Conservation (phyloP, 2,888 invertebrate species). For the Callimorpha dominula region DNA sequence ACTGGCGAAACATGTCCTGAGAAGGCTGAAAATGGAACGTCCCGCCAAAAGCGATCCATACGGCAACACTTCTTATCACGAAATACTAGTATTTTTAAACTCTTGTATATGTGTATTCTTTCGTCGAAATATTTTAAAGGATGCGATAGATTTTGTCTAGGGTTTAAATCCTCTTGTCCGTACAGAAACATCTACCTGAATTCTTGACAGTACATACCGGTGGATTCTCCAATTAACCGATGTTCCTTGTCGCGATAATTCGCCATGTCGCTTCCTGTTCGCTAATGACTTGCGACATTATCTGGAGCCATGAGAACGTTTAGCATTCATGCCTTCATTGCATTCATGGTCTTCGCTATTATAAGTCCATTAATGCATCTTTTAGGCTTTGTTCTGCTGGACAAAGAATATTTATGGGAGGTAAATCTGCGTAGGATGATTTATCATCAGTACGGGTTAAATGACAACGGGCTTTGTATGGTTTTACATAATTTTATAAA, state of each 20-base stretch:
- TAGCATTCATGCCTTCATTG: slow-evolving; percentile 37
- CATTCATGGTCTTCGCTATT: slow-evolving; percentile 50
- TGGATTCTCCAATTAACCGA: slow-evolving; percentile 56
- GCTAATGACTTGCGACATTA: slow-evolving; percentile 57
- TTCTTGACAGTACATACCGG: slow-evolving; percentile 11
- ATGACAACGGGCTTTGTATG: not conserved
- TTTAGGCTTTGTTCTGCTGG: slow-evolving; percentile 28
- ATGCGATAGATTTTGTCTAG: too few species aligned
- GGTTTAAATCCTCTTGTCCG: not conserved
- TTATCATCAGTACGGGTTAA: slow-evolving; percentile 2
- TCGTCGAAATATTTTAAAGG: too few species aligned
- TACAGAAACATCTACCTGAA: slow-evolving; percentile 3
- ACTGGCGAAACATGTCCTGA: not conserved
- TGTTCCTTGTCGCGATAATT: slow-evolving; percentile 50
- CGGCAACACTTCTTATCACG: too few species aligned
- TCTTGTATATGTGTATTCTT: not conserved
- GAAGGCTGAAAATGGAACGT: too few species aligned
- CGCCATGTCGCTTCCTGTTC: slow-evolving; percentile 56
- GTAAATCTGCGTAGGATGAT: slow-evolving; percentile 15
- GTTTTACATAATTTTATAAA: slow-evolving; percentile 2
- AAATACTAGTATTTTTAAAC: too few species aligned
- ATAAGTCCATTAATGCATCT: slow-evolving; percentile 49
- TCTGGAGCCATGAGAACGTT: slow-evolving; percentile 50
- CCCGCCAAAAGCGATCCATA: too few species aligned
- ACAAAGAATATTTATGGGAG: slow-evolving; percentile 21